phyloP scores from a whole-genome alignment of 2,797 vertebrate species.

The Hydrophis major region DNA sequence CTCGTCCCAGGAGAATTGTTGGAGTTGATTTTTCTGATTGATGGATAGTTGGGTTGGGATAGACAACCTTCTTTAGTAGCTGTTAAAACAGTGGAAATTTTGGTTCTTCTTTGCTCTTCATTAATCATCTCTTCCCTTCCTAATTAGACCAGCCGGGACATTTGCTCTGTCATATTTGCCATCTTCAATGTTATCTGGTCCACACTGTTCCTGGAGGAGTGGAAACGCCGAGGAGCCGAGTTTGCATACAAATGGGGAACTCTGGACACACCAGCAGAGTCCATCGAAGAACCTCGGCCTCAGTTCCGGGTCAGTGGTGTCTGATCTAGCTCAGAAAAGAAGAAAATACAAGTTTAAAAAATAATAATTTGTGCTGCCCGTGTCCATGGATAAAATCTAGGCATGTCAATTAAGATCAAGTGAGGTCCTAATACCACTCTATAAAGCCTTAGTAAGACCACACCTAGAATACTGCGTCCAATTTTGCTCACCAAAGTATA shows the following conservation, averaged over 20 bases:
- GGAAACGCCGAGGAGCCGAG: conserved; percentile 92
- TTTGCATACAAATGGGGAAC: conserved; percentile 97
- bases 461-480: too few species aligned
- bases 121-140: not conserved
- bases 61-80: not conserved
- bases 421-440: too few species aligned
- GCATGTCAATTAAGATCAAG: too few species aligned
- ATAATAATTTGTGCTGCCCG: not conserved
- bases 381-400: not conserved
- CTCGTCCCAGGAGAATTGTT: not conserved
- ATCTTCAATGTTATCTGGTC: conserved; percentile 98
- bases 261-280: conserved; percentile 84
- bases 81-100: too few species aligned
- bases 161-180: conserved; percentile 94
- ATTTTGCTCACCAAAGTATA: too few species aligned
- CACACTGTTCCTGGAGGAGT: conserved; percentile 93
- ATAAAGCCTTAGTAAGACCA: too few species aligned
- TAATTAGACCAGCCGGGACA: conserved; percentile 89
- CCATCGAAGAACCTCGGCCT: conserved; percentile 90
- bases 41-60: not conserved
- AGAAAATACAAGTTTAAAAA: not conserved
- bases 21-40: not conserved
- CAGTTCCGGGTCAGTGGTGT: conserved; percentile 86
- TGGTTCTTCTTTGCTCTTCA: accelerated
- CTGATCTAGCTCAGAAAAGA: too few species aligned